These are phyloP conservation scores for Aphelocoma californica DNA, from an alignment of 2,797 vertebrate genomes.

Conservation along the genomic window DNA sequence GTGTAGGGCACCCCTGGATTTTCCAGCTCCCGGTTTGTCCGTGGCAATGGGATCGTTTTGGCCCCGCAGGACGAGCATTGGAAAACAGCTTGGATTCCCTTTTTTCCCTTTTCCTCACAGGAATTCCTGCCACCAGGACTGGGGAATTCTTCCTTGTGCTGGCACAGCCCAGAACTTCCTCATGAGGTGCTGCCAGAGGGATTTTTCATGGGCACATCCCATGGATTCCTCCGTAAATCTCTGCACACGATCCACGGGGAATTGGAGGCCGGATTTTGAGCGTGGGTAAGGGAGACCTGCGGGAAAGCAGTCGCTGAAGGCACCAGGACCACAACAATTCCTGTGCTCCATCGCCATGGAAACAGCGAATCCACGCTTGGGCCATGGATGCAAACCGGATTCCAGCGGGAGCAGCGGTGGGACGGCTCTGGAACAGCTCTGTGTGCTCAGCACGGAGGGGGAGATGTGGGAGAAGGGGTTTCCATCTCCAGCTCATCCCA, in stretches of 20 bases:
- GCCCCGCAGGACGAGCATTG: not conserved
- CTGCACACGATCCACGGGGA: not conserved
- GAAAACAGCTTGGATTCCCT: not conserved
- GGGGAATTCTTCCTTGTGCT: not conserved
- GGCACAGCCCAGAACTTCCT: not conserved
- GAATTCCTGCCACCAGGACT: not conserved
- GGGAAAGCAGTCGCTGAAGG: constrained; percentile 11
- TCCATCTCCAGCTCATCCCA: rapidly evolving
- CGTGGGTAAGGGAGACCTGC: not conserved
- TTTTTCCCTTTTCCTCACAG: not conserved
- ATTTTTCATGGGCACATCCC: not conserved
- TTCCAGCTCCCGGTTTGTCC: not conserved
- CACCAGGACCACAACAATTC: not conserved
- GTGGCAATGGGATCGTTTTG: not conserved
- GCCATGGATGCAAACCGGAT: not conserved
- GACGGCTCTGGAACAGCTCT: not conserved
- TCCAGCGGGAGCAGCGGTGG: not conserved
- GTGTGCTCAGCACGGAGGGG: rapidly evolving
- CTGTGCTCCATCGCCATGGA: constrained; percentile 51
- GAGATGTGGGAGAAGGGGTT: rapidly evolving
- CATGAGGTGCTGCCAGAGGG: not conserved
- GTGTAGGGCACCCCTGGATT: not conserved
- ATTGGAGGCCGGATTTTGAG: not conserved
- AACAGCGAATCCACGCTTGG: constrained; percentile 27
- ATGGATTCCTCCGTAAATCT: not conserved